These are phyloP conservation scores for Pangasius macronema DNA, from an alignment of 2,797 vertebrate genomes.

Conservation along the genomic window DNA sequence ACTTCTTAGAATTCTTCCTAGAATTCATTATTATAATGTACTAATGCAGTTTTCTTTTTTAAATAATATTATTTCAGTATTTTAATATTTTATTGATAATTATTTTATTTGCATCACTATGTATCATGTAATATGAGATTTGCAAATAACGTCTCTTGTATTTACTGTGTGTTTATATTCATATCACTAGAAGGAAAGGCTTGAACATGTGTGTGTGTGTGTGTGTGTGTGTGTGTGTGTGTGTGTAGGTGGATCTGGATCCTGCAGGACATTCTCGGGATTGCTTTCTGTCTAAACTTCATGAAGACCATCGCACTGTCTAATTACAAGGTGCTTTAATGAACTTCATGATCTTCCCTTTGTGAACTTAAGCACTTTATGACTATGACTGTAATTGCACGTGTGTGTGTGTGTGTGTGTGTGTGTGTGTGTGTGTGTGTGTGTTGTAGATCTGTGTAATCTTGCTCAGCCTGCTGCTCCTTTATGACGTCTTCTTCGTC, in stretches of 20 bases:
- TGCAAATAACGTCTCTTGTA: background rate
- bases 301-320: constrained; percentile 92
- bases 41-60: background rate
- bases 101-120: background rate
- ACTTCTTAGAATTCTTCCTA: background rate
- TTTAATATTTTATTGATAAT: background rate
- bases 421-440: constrained; percentile 33
- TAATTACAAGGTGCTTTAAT: constrained; percentile 87
- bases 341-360: no score
- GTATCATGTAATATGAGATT: background rate
- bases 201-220: background rate
- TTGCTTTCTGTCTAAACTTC: constrained; percentile 94
- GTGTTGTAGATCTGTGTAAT: constrained; percentile 89
- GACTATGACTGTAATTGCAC: background rate
- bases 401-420: constrained; percentile 14
- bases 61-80: background rate
- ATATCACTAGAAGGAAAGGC: background rate
- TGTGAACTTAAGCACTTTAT: background rate
- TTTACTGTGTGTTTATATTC: background rate
- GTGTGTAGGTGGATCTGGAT: constrained; percentile 92
- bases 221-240: constrained; percentile 20
- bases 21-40: background rate
- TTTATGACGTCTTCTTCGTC: constrained; percentile 98
- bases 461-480: constrained; percentile 89
- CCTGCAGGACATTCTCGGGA: constrained; percentile 90